Percentiles rank a stretch among this genome's conserved stretches.
phyloP scores from a whole-genome alignment of 2,888 invertebrate species.

The Silvanus unidentatus region DNA sequence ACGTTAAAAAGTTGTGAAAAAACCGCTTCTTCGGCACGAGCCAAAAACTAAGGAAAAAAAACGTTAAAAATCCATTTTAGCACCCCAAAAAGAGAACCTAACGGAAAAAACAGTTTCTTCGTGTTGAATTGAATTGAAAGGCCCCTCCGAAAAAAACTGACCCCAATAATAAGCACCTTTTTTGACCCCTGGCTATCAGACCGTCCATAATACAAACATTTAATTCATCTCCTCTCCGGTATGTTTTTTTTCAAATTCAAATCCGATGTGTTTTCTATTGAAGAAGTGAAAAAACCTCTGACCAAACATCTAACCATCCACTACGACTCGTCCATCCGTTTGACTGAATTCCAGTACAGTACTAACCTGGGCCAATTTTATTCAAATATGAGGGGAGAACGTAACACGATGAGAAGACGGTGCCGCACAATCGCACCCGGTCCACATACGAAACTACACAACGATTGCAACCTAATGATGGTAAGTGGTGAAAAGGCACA shows the following conservation, averaged over 20 bases:
- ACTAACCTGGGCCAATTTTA: conserved; percentile 2
- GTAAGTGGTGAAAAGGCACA: neutral
- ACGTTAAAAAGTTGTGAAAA: too few relatives aligned
- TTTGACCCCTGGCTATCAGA: conserved; percentile 5
- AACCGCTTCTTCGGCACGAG: too few relatives aligned
- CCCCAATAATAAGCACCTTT: neutral
- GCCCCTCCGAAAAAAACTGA: neutral
- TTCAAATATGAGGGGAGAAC: conserved; percentile 2
- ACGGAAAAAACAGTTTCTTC: conserved; percentile 2
- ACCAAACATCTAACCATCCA: conserved; percentile 1
- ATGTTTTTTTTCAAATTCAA: conserved; percentile 4
- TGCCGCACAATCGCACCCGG: neutral
- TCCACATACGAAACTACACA: neutral
- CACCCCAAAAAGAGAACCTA: conserved; percentile 3
- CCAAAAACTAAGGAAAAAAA: neutral
- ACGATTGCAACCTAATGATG: neutral
- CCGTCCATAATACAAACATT: neutral
- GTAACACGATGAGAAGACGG: neutral
- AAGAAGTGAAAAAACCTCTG: conserved; percentile 1
- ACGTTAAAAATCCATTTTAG: neutral
- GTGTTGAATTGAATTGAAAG: too few relatives aligned
- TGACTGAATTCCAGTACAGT: neutral
- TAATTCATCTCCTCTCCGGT: neutral
- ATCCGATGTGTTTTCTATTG: conserved; percentile 5
- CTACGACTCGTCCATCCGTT: neutral